Conservation (phyloP, 1,140 invertebrate species). For the Apis dorsata region DNA sequence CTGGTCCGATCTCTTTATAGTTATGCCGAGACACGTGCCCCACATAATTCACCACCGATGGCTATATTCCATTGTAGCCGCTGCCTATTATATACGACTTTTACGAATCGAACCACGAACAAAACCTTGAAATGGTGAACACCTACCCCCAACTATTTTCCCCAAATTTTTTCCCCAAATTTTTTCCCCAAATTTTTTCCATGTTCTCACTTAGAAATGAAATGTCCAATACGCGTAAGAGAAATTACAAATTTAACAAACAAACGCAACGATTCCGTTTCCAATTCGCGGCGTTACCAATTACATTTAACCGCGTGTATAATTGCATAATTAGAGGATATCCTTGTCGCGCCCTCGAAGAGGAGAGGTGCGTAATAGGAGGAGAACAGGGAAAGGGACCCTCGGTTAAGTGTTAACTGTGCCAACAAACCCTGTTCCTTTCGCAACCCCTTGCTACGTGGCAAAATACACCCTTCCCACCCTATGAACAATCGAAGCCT, state of each 20-base stretch:
- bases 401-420: slow-evolving; percentile 65
- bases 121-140: slow-evolving; percentile 66
- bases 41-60: slow-evolving; percentile 76
- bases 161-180: neutral
- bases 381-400: slow-evolving; percentile 32
- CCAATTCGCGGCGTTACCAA: neutral
- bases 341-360: neutral
- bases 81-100: slow-evolving; percentile 66
- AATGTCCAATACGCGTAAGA: too few species aligned
- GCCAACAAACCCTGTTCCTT: slow-evolving; percentile 57
- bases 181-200: slow-evolving; percentile 37
- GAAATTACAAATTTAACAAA: too few species aligned
- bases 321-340: slow-evolving; percentile 44
- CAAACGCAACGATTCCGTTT: too few species aligned
- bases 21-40: slow-evolving; percentile 70
- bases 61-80: slow-evolving; percentile 73
- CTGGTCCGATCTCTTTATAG: slow-evolving; percentile 72
- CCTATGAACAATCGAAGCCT: slow-evolving; percentile 52
- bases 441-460: slow-evolving; percentile 53
- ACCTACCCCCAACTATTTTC: slow-evolving; percentile 52
- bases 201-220: neutral
- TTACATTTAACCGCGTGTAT: neutral
- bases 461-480: slow-evolving; percentile 56
- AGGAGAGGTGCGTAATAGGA: slow-evolving; percentile 30
- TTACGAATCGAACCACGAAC: slow-evolving; percentile 58